These are phyloP conservation scores for Alosa alosa DNA, from an alignment of 2,113 vertebrate genomes.

Conservation along the genomic window DNA sequence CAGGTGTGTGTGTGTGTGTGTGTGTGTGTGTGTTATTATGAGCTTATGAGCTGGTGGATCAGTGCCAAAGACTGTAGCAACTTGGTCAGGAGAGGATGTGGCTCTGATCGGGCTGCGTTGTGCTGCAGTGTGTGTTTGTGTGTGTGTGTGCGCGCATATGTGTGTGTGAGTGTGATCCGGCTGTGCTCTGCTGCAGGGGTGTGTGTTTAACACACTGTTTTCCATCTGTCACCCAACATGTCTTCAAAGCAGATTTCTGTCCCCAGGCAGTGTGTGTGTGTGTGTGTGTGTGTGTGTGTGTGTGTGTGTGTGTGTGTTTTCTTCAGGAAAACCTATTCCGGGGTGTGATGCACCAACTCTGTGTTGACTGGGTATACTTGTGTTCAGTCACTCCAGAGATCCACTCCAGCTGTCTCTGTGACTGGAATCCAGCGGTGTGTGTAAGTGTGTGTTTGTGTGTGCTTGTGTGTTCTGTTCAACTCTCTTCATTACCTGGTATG, in stretches of 20 bases:
- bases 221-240: conserved; percentile 14
- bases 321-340: no score
- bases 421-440: neutral
- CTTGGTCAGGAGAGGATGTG: neutral
- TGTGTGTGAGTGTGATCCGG: neutral
- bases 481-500: no score
- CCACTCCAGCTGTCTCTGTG: neutral
- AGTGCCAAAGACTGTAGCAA: neutral
- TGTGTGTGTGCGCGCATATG: neutral
- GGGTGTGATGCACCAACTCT: neutral
- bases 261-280: neutral
- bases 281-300: neutral
- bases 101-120: neutral
- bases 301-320: neutral
- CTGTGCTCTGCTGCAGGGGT: neutral
- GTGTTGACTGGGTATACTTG: neutral
- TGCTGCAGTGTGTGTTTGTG: neutral
- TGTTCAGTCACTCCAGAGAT: neutral
- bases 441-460: neutral
- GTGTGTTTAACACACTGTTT: conserved; percentile 6
- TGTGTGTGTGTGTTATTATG: neutral
- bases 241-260: neutral
- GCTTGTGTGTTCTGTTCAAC: neutral
- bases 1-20: neutral
- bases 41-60: neutral